Evolutionary conservation across 2,888 invertebrate genomes (phyloP).

Genomic region (Diarsia rubi): DNA sequence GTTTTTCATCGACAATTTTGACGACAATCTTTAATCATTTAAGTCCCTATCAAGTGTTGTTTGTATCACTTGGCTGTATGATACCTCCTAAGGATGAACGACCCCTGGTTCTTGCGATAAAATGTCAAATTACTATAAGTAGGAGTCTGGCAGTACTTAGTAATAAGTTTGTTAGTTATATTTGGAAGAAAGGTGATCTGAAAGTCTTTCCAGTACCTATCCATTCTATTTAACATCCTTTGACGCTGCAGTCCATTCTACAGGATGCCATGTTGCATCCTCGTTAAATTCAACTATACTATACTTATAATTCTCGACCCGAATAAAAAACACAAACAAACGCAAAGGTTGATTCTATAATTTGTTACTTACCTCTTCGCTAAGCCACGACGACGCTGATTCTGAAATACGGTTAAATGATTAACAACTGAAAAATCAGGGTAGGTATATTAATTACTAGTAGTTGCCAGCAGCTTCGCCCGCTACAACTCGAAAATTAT

Average conservation of each 20-base stretch:
- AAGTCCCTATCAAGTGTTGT: conserved; percentile 37
- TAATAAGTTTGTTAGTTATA: neutral
- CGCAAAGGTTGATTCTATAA: too few relatives aligned
- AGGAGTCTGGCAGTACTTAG: neutral
- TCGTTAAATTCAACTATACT: too few relatives aligned
- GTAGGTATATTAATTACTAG: too few relatives aligned
- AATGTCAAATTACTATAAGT: neutral
- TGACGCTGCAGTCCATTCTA: conserved; percentile 13
- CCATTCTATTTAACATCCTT: conserved; percentile 6
- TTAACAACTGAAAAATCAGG: too few relatives aligned
- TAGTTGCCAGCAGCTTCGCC: too few relatives aligned
- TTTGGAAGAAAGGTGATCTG: neutral
- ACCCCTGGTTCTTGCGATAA: conserved; percentile 5
- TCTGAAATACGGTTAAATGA: too few relatives aligned
- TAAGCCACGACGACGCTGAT: too few relatives aligned
- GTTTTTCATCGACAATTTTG: conserved; percentile 66
- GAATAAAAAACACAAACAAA: too few relatives aligned
- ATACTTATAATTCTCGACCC: too few relatives aligned
- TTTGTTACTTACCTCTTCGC: too few relatives aligned
- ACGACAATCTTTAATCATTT: conserved; percentile 59
- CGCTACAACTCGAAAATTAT: too few relatives aligned
- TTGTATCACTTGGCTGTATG: conserved; percentile 17
- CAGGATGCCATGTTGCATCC: too few relatives aligned
- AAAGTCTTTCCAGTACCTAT: neutral
- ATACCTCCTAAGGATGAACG: neutral